These are phyloP conservation scores for Pollenia griseotomentosa DNA, from an alignment of 2,888 invertebrate species.

Conservation along the genomic window DNA sequence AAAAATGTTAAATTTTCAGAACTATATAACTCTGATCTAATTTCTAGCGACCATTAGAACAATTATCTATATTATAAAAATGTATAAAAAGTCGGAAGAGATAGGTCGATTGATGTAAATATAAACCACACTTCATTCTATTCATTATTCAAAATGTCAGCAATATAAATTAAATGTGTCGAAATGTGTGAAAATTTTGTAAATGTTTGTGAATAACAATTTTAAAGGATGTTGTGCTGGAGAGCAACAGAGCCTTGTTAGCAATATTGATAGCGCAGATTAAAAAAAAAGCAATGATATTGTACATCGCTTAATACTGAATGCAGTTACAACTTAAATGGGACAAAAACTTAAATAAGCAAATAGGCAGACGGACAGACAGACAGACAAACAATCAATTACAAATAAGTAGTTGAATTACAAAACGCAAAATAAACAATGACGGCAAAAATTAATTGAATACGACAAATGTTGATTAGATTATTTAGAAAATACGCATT, in stretches of 20 bases:
- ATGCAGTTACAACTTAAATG: neutral
- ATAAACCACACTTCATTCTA: neutral
- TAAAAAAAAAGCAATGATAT: constrained; percentile 40
- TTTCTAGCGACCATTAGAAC: neutral
- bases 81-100: neutral
- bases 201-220: neutral
- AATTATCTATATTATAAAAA: constrained; percentile 4
- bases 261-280: neutral
- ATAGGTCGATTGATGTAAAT: neutral
- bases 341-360: neutral
- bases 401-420: neutral
- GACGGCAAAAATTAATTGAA: constrained; percentile 27
- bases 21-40: neutral
- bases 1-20: too few relatives aligned
- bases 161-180: constrained; percentile 8
- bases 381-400: neutral
- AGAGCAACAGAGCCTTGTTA: neutral
- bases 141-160: neutral
- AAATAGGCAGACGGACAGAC: neutral
- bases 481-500: constrained; percentile 30
- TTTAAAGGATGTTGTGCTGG: neutral
- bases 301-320: neutral
- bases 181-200: neutral
- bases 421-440: too few relatives aligned
- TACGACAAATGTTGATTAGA: constrained; percentile 33